Percentiles rank a stretch among this genome's conserved stretches.
These are phyloP conservation scores for Crepidodera aurea DNA, from an alignment of 2,888 invertebrate genomes.

Conservation along the genomic window DNA sequence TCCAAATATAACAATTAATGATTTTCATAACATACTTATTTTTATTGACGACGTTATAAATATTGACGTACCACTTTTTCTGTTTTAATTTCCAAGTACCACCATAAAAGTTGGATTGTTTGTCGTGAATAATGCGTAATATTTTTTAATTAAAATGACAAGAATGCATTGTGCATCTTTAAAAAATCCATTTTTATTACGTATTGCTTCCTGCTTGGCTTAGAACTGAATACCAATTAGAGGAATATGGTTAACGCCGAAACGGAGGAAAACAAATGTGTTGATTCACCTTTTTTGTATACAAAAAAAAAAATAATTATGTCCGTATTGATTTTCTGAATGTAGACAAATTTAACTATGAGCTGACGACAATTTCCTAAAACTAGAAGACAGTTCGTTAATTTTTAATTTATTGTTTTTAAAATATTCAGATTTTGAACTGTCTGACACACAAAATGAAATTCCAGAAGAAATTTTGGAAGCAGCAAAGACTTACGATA, in stretches of 20 bases:
- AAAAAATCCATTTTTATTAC: slow-evolving; percentile 50
- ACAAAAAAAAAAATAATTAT: too few species aligned
- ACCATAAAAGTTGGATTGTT: slow-evolving; percentile 39
- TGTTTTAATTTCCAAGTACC: slow-evolving; percentile 40
- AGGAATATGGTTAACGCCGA: slow-evolving; percentile 26
- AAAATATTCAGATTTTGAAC: too few species aligned
- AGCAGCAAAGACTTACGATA: too few species aligned
- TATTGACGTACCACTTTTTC: slow-evolving; percentile 25
- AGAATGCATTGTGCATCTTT: slow-evolving; percentile 42
- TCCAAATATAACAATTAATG: slow-evolving; percentile 9
- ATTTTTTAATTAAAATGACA: slow-evolving; percentile 42
- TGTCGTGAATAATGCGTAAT: slow-evolving; percentile 43
- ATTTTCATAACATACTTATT: slow-evolving; percentile 16
- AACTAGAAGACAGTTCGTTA: too few species aligned
- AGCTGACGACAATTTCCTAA: too few species aligned
- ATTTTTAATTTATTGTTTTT: too few species aligned
- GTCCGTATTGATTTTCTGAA: too few species aligned
- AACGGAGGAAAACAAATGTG: slow-evolving; percentile 8
- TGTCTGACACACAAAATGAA: too few species aligned
- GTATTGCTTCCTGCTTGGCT: slow-evolving; percentile 44
- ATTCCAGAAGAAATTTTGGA: too few species aligned
- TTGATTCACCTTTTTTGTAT: neutral
- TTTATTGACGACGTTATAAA: slow-evolving; percentile 10
- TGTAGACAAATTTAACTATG: too few species aligned
- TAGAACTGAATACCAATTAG: slow-evolving; percentile 38